These are phyloP conservation scores for Cettia cetti DNA, from an alignment of 2,113 vertebrate genomes.

Conservation along the genomic window DNA sequence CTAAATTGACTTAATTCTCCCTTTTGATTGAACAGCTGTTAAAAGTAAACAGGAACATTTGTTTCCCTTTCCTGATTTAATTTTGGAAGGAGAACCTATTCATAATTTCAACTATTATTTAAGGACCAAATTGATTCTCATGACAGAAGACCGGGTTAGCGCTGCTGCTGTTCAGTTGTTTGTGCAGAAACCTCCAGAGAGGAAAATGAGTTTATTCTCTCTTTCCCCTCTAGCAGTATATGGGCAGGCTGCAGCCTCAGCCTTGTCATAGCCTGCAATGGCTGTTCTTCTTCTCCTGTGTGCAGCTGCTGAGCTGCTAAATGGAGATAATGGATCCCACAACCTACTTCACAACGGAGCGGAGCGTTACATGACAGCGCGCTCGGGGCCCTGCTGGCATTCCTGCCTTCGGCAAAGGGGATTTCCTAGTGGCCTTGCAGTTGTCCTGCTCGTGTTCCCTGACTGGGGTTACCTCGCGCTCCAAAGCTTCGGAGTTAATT, in stretches of 20 bases:
- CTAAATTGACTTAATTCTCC: not conserved
- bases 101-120: constrained; percentile 1
- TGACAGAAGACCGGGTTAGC: not conserved
- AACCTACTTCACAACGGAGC: not conserved
- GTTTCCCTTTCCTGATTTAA: not conserved
- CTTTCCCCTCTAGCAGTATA: not conserved
- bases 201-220: not conserved
- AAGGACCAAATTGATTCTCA: not conserved
- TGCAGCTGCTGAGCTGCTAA: constrained; percentile 32
- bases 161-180: not conserved
- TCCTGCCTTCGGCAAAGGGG: not conserved
- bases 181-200: constrained; percentile 3
- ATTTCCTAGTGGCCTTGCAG: not conserved
- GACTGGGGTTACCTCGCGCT: not conserved
- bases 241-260: not conserved
- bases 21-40: not conserved
- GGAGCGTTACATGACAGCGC: rapidly evolving
- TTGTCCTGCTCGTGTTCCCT: not conserved
- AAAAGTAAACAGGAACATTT: constrained; percentile 21
- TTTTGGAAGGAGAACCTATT: constrained; percentile 9
- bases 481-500: not conserved
- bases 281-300: not conserved
- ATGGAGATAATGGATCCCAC: constrained; percentile 16
- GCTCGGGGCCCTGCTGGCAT: not conserved
- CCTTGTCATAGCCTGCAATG: not conserved